These are phyloP conservation scores for Drosophila ananassae DNA, from an alignment of 1,140 invertebrate species.

Conservation along the genomic window DNA sequence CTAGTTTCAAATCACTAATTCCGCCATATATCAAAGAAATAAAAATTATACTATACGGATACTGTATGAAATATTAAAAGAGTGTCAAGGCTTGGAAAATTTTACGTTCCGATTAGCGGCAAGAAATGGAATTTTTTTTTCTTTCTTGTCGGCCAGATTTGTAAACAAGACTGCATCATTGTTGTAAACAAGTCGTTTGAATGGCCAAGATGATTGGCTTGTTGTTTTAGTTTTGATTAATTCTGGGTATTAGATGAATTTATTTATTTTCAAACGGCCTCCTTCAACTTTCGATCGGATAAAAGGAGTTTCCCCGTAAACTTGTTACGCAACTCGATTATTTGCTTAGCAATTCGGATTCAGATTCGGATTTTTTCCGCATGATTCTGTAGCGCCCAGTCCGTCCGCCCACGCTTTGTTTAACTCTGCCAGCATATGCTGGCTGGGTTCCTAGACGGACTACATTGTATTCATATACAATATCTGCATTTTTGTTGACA, in stretches of 20 bases:
- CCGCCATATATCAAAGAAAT: constrained; percentile 24
- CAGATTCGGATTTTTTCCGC: constrained; percentile 30
- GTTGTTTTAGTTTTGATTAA: constrained; percentile 60
- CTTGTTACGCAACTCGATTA: constrained; percentile 15
- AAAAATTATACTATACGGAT: constrained; percentile 15
- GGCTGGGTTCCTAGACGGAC: constrained; percentile 24
- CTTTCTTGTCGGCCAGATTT: constrained; percentile 51
- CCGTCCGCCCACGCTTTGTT: constrained; percentile 44
- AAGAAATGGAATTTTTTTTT: constrained; percentile 61
- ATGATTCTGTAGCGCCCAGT: constrained; percentile 17
- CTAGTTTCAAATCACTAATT: constrained; percentile 24
- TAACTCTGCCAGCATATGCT: constrained; percentile 33
- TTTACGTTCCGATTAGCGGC: constrained; percentile 52
- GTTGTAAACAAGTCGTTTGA: constrained; percentile 76
- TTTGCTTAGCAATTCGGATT: constrained; percentile 25
- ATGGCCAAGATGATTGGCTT: constrained; percentile 49
- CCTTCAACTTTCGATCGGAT: constrained; percentile 1
- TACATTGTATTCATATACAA: constrained; percentile 54
- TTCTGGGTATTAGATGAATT: constrained; percentile 72
- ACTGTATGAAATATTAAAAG: constrained; percentile 40
- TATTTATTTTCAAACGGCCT: constrained; percentile 75
- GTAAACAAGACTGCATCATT: constrained; percentile 66
- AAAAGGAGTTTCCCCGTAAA: constrained; percentile 21
- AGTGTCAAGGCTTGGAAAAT: constrained; percentile 79
- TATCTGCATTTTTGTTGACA: constrained; percentile 56